These are phyloP conservation scores for Myiozetetes cayanensis DNA, from an alignment of 2,113 vertebrate species.

Conservation along the genomic window DNA sequence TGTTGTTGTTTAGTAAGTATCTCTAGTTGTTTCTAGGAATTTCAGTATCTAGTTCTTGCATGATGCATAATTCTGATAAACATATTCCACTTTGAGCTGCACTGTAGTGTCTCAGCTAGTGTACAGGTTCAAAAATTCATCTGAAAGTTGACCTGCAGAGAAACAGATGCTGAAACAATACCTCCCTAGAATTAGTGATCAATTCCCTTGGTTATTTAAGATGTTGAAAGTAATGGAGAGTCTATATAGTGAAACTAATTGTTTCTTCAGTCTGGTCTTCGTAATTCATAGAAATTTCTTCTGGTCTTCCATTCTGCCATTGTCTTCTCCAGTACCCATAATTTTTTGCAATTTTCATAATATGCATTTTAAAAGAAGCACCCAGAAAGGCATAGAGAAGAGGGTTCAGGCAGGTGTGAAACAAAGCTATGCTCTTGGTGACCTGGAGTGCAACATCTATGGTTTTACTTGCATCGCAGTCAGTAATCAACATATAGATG, in stretches of 20 bases:
- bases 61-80: background rate
- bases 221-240: background rate
- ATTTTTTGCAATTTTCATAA: conserved; percentile 81
- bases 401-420: conserved; percentile 91
- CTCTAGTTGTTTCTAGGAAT: background rate
- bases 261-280: conserved; percentile 70
- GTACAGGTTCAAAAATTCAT: background rate
- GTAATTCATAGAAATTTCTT: conserved; percentile 75
- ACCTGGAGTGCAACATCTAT: conserved; percentile 83
- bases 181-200: background rate
- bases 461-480: conserved; percentile 82
- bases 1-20: background rate
- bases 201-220: background rate
- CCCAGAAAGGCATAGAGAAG: conserved; percentile 88
- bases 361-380: conserved; percentile 81
- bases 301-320: conserved; percentile 40
- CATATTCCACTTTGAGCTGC: background rate
- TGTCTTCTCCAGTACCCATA: conserved; percentile 67
- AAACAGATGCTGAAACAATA: background rate
- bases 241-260: conserved; percentile 78
- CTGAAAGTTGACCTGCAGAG: background rate
- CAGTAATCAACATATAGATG: conserved; percentile 81
- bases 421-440: conserved; percentile 86
- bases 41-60: background rate
- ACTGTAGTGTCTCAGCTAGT: background rate